Conservation (phyloP, 2,888 invertebrate genomes). For the Drosophila fungiperda region DNA sequence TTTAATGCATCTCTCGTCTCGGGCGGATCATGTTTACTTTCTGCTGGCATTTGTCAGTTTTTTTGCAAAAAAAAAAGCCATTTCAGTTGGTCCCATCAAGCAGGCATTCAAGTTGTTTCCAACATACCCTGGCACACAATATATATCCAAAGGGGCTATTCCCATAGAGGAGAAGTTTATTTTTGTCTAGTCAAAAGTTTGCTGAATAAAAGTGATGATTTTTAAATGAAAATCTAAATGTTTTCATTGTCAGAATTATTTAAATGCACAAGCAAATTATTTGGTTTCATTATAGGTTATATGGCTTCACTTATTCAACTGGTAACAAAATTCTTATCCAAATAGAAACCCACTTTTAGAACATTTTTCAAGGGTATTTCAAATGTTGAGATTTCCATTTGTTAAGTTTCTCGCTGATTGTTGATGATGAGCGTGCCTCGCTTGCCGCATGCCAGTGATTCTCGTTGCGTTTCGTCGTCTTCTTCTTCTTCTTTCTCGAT, state of each 20-base stretch:
- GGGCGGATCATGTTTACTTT: slow-evolving; percentile 28
- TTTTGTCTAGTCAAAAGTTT: background rate
- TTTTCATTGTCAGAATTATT: background rate
- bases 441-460: slow-evolving; percentile 57
- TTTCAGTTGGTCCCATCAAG: slow-evolving; percentile 55
- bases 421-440: slow-evolving; percentile 20
- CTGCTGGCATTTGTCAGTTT: slow-evolving; percentile 33
- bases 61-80: slow-evolving; percentile 11
- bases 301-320: no score
- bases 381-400: background rate
- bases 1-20: slow-evolving; percentile 30
- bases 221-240: background rate
- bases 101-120: slow-evolving; percentile 48
- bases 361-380: background rate
- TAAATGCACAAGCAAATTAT: background rate
- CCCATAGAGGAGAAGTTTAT: background rate
- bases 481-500: slow-evolving; percentile 16
- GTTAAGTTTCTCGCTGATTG: background rate
- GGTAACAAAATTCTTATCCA: background rate
- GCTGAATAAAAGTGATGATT: background rate
- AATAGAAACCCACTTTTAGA: background rate
- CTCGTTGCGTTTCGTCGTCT: slow-evolving; percentile 16
- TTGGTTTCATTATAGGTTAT: background rate
- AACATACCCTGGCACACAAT: slow-evolving; percentile 29
- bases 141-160: no score